Percentiles rank a stretch among this genome's conserved stretches.
These are phyloP conservation scores for Callopanchax toddi DNA, from an alignment of 2,113 vertebrate species.

Conservation along the genomic window DNA sequence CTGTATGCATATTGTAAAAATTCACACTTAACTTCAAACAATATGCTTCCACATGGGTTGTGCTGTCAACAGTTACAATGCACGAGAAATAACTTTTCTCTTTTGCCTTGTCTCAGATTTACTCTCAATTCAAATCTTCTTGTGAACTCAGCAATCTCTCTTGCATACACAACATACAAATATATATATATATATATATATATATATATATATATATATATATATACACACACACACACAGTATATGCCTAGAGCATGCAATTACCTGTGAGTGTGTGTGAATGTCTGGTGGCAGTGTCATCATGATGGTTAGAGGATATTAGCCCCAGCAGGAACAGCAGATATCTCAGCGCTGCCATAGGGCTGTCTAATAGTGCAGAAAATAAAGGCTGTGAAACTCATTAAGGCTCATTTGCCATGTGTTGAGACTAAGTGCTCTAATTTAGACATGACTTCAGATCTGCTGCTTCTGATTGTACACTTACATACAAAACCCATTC, in stretches of 20 bases:
- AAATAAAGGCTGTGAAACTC: constrained; percentile 75
- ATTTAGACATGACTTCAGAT: constrained; percentile 64
- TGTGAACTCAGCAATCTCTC: constrained; percentile 24
- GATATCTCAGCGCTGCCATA: constrained; percentile 60
- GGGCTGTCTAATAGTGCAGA: constrained; percentile 78
- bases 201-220: constrained; percentile 2
- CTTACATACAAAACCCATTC: constrained; percentile 37
- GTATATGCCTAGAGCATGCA: constrained; percentile 62
- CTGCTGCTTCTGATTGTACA: constrained; percentile 40
- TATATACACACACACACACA: constrained; percentile 15
- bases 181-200: constrained; percentile 17
- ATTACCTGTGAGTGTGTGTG: constrained; percentile 68
- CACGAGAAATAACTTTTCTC: constrained; percentile 1
- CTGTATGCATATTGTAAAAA: not conserved
- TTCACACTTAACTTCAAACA: not conserved
- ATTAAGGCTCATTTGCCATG: constrained; percentile 73
- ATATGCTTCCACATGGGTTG: not conserved
- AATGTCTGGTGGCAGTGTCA: constrained; percentile 66
- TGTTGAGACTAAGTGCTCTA: constrained; percentile 57
- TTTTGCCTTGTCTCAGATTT: constrained; percentile 13
- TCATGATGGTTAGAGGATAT: constrained; percentile 66
- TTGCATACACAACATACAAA: constrained; percentile 17
- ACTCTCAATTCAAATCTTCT: constrained; percentile 21
- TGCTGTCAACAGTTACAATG: not conserved
- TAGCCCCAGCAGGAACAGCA: constrained; percentile 67